A percentile compares a stretch with the other conserved stretches of the same genome.
phyloP scores from a whole-genome alignment of 2,113 vertebrate species.

The Melanocharis versteri region DNA sequence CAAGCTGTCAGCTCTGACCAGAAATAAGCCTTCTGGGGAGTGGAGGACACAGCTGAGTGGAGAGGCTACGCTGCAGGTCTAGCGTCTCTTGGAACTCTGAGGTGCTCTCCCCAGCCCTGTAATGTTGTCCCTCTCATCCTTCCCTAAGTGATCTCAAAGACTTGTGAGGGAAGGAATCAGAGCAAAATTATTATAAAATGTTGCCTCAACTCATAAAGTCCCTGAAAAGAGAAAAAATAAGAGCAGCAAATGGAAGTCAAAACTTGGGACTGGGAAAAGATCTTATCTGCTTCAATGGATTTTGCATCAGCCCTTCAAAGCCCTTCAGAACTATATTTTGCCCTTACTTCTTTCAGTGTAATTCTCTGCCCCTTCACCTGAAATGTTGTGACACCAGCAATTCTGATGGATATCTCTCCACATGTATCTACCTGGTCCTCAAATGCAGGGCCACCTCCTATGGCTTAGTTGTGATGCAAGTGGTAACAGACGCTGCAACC shows the following conservation, averaged over 20 bases:
- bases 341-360: background rate
- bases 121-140: background rate
- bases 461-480: background rate
- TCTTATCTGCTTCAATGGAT: background rate
- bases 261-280: background rate
- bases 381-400: background rate
- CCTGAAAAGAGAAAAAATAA: background rate
- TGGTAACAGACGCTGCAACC: background rate
- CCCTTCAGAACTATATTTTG: background rate
- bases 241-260: background rate
- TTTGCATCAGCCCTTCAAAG: background rate
- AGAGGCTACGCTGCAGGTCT: background rate
- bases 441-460: background rate
- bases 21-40: background rate
- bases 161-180: background rate
- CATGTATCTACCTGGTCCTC: background rate
- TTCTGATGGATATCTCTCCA: background rate
- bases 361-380: background rate
- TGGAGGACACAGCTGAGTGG: fast-evolving
- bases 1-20: background rate
- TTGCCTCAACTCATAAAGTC: background rate
- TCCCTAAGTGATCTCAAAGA: background rate
- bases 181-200: background rate
- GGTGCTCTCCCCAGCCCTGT: background rate
- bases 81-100: background rate